These are phyloP conservation scores for Anoplopoma fimbria DNA, from an alignment of 2,113 vertebrate species.

Conservation along the genomic window DNA sequence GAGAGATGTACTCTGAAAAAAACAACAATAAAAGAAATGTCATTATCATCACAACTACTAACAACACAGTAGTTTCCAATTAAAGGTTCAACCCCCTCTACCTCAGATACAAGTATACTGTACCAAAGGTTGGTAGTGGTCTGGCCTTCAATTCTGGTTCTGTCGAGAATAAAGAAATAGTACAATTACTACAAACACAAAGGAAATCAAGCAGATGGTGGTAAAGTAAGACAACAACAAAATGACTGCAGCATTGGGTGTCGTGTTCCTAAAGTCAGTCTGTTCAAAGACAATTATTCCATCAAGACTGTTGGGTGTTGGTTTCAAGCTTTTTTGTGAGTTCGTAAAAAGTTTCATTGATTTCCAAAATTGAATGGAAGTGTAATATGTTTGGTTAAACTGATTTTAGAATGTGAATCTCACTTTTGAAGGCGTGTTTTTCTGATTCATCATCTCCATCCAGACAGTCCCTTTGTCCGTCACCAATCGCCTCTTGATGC, in stretches of 20 bases:
- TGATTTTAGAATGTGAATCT: neutral
- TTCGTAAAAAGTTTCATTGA: neutral
- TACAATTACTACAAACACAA: neutral
- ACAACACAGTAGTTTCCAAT: neutral
- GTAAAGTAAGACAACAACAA: too few species aligned
- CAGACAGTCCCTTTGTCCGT: slow-evolving; percentile 90
- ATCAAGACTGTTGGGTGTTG: neutral
- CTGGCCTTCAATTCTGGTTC: fast-evolving
- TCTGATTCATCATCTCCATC: slow-evolving; percentile 87
- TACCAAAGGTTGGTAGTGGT: neutral
- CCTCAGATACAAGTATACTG: neutral
- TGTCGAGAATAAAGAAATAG: neutral
- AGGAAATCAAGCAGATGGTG: neutral
- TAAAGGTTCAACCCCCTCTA: neutral
- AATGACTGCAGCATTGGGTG: too few species aligned
- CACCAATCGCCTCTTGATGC: slow-evolving; percentile 60
- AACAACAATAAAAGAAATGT: neutral
- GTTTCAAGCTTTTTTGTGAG: too few species aligned
- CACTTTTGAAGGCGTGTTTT: neutral
- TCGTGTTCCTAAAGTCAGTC: too few species aligned
- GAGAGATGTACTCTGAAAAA: slow-evolving; percentile 59
- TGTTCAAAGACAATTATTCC: too few species aligned
- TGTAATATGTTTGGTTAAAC: too few species aligned
- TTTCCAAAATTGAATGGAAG: too few species aligned
- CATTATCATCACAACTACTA: fast-evolving